Evolutionary conservation across 2,888 invertebrate genomes (phyloP).

Genomic region (Xylota sylvarum): DNA sequence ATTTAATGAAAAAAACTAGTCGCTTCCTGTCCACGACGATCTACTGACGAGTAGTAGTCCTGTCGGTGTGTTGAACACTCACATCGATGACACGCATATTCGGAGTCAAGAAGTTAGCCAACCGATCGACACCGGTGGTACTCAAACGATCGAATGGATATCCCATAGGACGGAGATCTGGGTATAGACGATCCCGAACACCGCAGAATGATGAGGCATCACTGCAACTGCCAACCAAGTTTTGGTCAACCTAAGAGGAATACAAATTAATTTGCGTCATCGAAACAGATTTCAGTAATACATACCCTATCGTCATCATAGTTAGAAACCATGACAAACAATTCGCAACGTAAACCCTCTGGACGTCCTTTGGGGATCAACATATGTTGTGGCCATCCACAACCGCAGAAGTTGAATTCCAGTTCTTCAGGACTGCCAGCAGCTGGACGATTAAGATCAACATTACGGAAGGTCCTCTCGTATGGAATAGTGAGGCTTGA

Average conservation of each 20-base stretch:
- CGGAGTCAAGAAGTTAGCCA: constrained; percentile 89
- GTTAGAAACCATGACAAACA: constrained; percentile 92
- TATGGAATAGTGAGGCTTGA: constrained; percentile 94
- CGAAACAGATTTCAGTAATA: not conserved
- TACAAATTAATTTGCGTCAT: not conserved
- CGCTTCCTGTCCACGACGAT: not conserved
- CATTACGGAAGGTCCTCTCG: constrained; percentile 91
- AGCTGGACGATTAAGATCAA: constrained; percentile 87
- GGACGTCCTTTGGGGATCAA: constrained; percentile 90
- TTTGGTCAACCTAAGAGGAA: not conserved
- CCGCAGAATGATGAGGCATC: constrained; percentile 93
- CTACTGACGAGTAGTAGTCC: constrained; percentile 82
- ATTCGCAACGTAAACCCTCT: constrained; percentile 88
- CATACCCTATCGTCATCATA: constrained; percentile 87
- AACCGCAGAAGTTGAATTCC: constrained; percentile 93
- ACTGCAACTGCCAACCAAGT: constrained; percentile 86
- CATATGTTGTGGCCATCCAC: constrained; percentile 95
- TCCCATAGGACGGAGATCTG: constrained; percentile 93
- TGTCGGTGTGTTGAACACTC: constrained; percentile 87
- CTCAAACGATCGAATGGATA: constrained; percentile 93
- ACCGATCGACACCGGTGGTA: constrained; percentile 86
- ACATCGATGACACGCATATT: constrained; percentile 90
- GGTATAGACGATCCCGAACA: constrained; percentile 90
- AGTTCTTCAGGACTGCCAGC: constrained; percentile 86
- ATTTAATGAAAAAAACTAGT: not conserved